A percentile compares a stretch with the other conserved stretches of the same genome.
phyloP scores from a whole-genome alignment of 2,797 vertebrate species.

The Antrozous pallidus region DNA sequence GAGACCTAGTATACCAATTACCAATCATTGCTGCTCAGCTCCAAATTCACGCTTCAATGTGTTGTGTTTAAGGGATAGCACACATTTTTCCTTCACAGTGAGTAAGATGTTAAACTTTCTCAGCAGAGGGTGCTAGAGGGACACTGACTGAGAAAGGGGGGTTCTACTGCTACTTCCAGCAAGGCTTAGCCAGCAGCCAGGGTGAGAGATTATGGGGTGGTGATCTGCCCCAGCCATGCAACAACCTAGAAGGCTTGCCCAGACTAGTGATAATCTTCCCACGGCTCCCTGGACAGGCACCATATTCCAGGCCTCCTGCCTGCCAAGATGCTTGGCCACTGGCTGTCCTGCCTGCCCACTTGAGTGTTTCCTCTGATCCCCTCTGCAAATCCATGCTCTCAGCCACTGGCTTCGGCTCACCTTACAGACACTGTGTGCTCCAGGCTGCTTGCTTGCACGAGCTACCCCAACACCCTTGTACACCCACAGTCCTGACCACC shows the following conservation, averaged over 20 bases:
- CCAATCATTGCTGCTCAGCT: not conserved
- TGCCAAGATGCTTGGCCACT: not conserved
- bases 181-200: not conserved
- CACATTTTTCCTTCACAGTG: not conserved
- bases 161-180: not conserved
- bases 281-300: not conserved
- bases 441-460: not conserved
- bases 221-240: not conserved
- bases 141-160: not conserved
- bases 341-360: not conserved
- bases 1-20: not conserved
- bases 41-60: not conserved
- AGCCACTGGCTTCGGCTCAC: not conserved
- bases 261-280: not conserved
- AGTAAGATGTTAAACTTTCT: not conserved
- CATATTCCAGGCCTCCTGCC: not conserved
- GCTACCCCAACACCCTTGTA: no score
- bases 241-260: not conserved
- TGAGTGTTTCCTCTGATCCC: not conserved
- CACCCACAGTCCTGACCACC: no score
- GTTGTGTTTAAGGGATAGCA: not conserved
- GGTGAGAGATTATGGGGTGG: not conserved
- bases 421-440: not conserved
- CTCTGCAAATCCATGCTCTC: not conserved
- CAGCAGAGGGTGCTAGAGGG: slow-evolving; percentile 31